Evolutionary conservation across 1,140 invertebrate genomes (phyloP).

Genomic region (Aporrectodea caliginosa): DNA sequence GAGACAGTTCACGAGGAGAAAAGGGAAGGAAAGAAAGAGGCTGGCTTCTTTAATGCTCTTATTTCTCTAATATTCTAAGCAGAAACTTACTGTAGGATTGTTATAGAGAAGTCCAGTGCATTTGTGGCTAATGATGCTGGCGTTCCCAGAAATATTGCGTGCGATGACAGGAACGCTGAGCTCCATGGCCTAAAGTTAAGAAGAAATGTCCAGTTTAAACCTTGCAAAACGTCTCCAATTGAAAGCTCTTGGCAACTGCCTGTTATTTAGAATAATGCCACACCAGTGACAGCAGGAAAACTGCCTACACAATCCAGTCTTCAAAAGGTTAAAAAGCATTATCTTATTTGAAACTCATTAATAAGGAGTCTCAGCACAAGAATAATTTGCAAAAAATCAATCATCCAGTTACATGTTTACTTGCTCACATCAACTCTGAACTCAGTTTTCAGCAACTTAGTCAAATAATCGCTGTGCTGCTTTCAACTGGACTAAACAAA

Average conservation of each 20-base stretch:
- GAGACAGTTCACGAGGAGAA: too few species aligned
- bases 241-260: neutral
- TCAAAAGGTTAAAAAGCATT: neutral
- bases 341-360: neutral
- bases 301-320: neutral
- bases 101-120: conserved; percentile 39
- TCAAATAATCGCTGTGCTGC: too few species aligned
- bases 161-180: conserved; percentile 41
- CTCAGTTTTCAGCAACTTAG: too few species aligned
- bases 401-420: too few species aligned
- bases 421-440: too few species aligned
- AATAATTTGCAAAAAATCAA: too few species aligned
- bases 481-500: too few species aligned
- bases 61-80: too few species aligned
- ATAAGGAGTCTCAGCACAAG: neutral
- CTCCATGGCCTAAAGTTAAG: conserved; percentile 40
- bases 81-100: conserved; percentile 43
- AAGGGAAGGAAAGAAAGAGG: too few species aligned
- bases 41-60: too few species aligned
- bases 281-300: neutral
- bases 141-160: conserved; percentile 41
- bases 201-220: neutral
- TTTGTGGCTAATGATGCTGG: conserved; percentile 36
- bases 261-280: neutral
- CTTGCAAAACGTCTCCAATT: neutral